A percentile compares a stretch with the other conserved stretches of the same genome.
These are phyloP conservation scores for Spermophilus dauricus DNA, from an alignment of 2,113 vertebrate species.

Conservation along the genomic window DNA sequence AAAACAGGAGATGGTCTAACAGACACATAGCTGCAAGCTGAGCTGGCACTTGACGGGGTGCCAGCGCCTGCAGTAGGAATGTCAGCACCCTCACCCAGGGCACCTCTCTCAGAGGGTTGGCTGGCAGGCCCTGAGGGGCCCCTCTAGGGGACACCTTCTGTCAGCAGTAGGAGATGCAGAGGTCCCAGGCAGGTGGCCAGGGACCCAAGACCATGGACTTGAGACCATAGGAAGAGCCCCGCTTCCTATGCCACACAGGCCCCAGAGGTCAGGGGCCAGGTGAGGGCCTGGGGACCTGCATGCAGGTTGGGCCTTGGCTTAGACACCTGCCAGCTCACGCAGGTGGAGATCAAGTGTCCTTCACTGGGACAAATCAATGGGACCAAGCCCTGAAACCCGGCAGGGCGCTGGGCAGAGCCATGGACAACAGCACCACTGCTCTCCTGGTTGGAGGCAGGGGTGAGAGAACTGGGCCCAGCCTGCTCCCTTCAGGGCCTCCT, in stretches of 20 bases:
- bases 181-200: background rate
- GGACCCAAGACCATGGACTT: background rate
- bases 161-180: background rate
- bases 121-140: accelerated
- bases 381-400: background rate
- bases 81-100: background rate
- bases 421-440: accelerated
- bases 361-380: background rate
- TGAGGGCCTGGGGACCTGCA: background rate
- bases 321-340: background rate
- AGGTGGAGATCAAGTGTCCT: background rate
- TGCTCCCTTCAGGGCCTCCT: background rate
- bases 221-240: background rate
- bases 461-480: background rate
- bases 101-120: background rate
- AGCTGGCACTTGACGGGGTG: constrained; percentile 35
- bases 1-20: constrained; percentile 61
- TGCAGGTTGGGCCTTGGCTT: background rate
- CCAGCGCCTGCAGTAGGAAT: constrained; percentile 39
- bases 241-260: background rate
- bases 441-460: background rate
- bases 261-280: accelerated
- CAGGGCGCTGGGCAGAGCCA: background rate
- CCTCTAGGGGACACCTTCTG: accelerated
- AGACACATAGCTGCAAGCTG: constrained; percentile 35